These are phyloP conservation scores for Epinephelus cyanopodus DNA, from an alignment of 2,113 vertebrate genomes.

Conservation along the genomic window DNA sequence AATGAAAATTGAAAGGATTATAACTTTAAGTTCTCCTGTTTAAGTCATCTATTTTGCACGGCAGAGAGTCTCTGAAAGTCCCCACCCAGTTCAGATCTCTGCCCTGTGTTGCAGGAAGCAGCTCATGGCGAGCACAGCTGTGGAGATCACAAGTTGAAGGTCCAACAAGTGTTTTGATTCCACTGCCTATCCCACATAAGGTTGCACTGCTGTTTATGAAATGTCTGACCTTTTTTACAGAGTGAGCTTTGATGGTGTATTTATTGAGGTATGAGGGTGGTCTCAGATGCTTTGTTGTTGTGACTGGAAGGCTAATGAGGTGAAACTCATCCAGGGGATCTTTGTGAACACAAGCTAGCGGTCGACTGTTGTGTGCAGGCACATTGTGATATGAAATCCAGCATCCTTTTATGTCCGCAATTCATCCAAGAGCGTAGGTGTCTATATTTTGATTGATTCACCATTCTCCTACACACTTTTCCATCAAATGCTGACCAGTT, in stretches of 20 bases:
- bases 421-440: not conserved
- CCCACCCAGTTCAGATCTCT: constrained; percentile 19
- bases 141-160: constrained; percentile 41
- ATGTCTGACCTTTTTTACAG: constrained; percentile 39
- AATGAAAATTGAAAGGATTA: not conserved
- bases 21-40: not conserved
- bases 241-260: constrained; percentile 48
- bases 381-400: constrained; percentile 3
- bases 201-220: constrained; percentile 46
- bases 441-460: not conserved
- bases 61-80: constrained; percentile 5
- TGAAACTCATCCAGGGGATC: constrained; percentile 17
- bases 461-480: not conserved
- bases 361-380: not conserved
- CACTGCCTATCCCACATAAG: constrained; percentile 41
- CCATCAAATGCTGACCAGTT: not conserved
- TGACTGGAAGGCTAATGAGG: constrained; percentile 45
- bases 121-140: constrained; percentile 72
- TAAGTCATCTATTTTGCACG: constrained; percentile 8
- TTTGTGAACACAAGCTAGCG: constrained; percentile 17
- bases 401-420: not conserved
- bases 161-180: constrained; percentile 63
- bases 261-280: constrained; percentile 57
- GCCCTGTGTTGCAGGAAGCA: constrained; percentile 33
- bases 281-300: constrained; percentile 55